Evolutionary conservation across 2,113 vertebrate species (phyloP).

Genomic region (Pipra filicauda): DNA sequence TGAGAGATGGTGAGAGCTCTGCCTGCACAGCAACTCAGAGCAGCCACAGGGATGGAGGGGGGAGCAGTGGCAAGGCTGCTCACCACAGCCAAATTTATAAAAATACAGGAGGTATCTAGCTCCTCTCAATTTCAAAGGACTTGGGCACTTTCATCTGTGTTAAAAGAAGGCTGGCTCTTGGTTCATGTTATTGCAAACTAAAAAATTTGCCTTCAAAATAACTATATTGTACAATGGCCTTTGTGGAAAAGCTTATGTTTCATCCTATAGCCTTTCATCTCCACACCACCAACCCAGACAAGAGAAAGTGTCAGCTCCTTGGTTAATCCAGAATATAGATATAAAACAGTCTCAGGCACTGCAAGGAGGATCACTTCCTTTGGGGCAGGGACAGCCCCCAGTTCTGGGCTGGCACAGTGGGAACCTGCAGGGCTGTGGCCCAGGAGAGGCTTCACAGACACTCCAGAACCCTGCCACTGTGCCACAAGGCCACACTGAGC

Average conservation of each 20-base stretch:
- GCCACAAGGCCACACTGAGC: background rate
- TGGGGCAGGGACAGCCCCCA: background rate
- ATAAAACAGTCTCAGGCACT: background rate
- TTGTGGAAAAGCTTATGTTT: background rate
- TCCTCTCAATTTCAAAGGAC: conserved; percentile 8
- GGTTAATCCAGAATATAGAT: background rate
- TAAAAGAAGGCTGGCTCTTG: background rate
- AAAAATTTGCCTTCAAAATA: background rate
- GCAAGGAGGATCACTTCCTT: background rate
- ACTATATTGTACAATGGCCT: background rate
- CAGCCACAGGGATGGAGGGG: background rate
- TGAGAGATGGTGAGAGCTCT: background rate
- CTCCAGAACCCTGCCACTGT: rapidly evolving
- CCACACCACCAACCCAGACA: background rate
- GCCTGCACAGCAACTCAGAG: background rate
- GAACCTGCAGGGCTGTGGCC: background rate
- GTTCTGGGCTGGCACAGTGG: background rate
- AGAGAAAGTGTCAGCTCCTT: background rate
- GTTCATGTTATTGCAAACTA: background rate
- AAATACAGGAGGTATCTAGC: background rate
- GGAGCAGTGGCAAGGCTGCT: background rate
- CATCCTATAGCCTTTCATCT: background rate
- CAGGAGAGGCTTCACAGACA: background rate
- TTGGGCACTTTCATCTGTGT: background rate
- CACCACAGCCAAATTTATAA: background rate